These are phyloP conservation scores for Eremobia ochroleuca DNA, from an alignment of 2,888 invertebrate species.

Conservation along the genomic window DNA sequence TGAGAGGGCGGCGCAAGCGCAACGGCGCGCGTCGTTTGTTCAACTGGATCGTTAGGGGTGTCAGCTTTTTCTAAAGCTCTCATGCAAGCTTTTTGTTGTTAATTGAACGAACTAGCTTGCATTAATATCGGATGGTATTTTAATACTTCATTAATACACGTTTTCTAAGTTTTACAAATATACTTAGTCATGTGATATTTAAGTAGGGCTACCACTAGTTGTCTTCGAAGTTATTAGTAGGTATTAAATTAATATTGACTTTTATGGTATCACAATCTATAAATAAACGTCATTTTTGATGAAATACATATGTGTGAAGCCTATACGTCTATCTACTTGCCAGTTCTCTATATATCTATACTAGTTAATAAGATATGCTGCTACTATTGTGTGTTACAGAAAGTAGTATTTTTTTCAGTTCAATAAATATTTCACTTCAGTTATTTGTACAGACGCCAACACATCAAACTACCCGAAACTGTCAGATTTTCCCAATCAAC, in stretches of 20 bases:
- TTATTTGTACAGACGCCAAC: too few relatives aligned
- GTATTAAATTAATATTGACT: too few relatives aligned
- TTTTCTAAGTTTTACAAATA: slow-evolving; percentile 59
- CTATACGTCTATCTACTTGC: neutral
- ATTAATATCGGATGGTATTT: slow-evolving; percentile 73
- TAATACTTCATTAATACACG: slow-evolving; percentile 67
- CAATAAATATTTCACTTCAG: neutral
- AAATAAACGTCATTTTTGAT: neutral
- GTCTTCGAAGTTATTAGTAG: neutral
- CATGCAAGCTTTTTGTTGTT: slow-evolving; percentile 83
- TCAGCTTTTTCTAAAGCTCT: slow-evolving; percentile 87
- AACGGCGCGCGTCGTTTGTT: slow-evolving; percentile 88
- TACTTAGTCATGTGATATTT: slow-evolving; percentile 38
- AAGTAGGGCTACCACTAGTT: slow-evolving; percentile 45
- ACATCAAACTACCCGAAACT: too few relatives aligned
- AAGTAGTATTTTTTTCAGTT: neutral
- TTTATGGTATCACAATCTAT: neutral
- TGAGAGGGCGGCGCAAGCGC: slow-evolving; percentile 85
- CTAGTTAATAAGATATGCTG: neutral
- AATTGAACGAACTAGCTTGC: slow-evolving; percentile 77
- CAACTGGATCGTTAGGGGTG: slow-evolving; percentile 89
- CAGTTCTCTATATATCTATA: neutral
- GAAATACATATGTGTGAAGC: neutral
- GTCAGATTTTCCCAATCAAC: too few relatives aligned
- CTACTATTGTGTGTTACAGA: neutral